A percentile compares a stretch with the other conserved stretches of the same genome.
These are phyloP conservation scores for Amorpha juglandis DNA, from an alignment of 2,888 invertebrate genomes.

Conservation along the genomic window DNA sequence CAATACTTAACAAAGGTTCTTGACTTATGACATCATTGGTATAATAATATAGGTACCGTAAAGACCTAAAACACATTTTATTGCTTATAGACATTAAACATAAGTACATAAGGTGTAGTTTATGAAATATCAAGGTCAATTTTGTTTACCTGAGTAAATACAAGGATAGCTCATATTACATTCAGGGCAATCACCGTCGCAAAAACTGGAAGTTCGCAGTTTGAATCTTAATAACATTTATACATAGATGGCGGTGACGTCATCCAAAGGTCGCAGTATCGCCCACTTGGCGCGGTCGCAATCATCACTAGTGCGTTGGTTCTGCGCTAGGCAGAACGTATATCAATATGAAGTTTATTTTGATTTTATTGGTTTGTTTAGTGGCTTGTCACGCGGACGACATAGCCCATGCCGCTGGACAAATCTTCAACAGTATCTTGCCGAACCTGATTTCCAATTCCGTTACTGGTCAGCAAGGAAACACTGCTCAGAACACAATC, in stretches of 20 bases:
- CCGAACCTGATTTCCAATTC: constrained; percentile 72
- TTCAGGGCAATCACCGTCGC: constrained; percentile 57
- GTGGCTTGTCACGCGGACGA: constrained; percentile 68
- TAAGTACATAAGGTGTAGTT: background rate
- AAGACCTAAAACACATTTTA: background rate
- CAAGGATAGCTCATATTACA: constrained; percentile 45
- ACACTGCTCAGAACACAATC: constrained; percentile 70
- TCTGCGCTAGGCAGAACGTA: constrained; percentile 69
- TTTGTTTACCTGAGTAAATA: constrained; percentile 56
- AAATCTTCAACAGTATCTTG: constrained; percentile 76
- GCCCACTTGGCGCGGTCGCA: constrained; percentile 55
- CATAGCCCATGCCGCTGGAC: constrained; percentile 71
- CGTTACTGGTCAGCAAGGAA: constrained; percentile 70
- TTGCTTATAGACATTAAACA: background rate
- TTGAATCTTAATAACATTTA: constrained; percentile 70
- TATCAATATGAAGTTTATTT: constrained; percentile 65
- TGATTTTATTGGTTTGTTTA: constrained; percentile 60
- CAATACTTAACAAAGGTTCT: background rate
- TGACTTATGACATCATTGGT: background rate
- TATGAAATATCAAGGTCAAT: constrained; percentile 50
- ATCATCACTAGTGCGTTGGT: constrained; percentile 78
- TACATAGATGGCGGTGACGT: constrained; percentile 66
- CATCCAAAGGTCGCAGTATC: constrained; percentile 76
- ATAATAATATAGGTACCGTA: background rate
- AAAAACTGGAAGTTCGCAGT: constrained; percentile 68